Percentiles rank a stretch among this genome's conserved stretches.
These are phyloP conservation scores for Ia io DNA, from an alignment of 2,113 vertebrate species.

Conservation along the genomic window DNA sequence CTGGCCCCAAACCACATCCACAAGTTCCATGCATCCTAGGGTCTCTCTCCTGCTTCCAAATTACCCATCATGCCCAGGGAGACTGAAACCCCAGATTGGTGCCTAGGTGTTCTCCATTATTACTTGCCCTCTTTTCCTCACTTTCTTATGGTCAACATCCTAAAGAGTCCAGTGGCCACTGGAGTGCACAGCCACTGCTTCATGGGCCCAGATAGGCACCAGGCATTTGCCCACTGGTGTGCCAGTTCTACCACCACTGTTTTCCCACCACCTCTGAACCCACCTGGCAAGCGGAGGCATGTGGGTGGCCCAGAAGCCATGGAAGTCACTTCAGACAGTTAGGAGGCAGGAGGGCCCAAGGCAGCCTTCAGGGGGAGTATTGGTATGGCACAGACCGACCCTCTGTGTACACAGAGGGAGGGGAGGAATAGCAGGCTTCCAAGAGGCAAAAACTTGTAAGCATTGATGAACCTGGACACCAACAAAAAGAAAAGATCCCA, in stretches of 20 bases:
- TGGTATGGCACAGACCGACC: neutral
- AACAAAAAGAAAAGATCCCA: neutral
- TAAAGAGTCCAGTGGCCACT: neutral
- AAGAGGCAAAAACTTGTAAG: neutral
- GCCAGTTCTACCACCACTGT: no score
- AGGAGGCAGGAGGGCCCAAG: neutral
- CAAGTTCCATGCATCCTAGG: neutral
- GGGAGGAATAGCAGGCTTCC: neutral
- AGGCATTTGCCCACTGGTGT: neutral
- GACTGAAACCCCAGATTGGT: neutral
- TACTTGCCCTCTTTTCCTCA: neutral
- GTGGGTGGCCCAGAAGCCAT: neutral
- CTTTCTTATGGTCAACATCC: neutral
- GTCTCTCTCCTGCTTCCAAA: neutral
- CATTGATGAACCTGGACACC: neutral
- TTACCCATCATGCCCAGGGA: neutral
- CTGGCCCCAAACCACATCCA: neutral
- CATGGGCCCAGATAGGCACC: neutral
- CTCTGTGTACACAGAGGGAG: neutral
- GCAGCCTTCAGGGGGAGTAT: neutral
- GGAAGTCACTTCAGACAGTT: neutral
- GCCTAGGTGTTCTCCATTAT: neutral
- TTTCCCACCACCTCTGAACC: neutral
- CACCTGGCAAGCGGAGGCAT: neutral
- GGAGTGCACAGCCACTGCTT: neutral